Percentiles rank a stretch among this genome's conserved stretches.
These are phyloP conservation scores for Sceloporus tristichus DNA, from an alignment of 2,113 vertebrate species.

Conservation along the genomic window DNA sequence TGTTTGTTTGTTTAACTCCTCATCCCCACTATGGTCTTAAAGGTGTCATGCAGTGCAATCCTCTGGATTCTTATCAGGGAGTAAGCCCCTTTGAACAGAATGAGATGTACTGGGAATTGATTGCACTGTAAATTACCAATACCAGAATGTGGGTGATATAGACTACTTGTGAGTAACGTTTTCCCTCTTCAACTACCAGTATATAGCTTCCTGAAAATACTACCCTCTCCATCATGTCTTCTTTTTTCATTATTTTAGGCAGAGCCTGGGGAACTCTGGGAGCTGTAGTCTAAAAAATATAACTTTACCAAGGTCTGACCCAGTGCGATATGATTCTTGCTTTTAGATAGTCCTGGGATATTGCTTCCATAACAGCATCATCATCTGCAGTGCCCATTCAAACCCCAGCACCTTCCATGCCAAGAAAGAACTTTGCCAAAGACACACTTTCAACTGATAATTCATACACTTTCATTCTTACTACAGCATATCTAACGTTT, in stretches of 20 bases:
- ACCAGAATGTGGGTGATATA: neutral
- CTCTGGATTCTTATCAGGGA: neutral
- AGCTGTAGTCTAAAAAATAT: no score
- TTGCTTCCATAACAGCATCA: neutral
- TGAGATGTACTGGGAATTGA: neutral
- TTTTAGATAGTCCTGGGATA: neutral
- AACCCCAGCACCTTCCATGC: neutral
- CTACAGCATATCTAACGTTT: neutral
- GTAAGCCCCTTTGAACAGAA: neutral
- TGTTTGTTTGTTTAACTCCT: no score
- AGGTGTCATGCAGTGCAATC: neutral
- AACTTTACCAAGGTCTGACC: neutral
- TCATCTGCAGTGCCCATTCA: no score
- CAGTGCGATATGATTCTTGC: neutral
- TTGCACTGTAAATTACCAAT: neutral
- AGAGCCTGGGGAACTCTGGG: no score
- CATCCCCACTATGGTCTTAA: no score
- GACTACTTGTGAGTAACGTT: neutral
- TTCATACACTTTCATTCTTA: neutral
- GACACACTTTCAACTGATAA: neutral
- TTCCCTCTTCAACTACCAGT: no score
- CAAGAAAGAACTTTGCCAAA: neutral
- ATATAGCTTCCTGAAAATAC: no score
- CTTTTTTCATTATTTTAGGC: no score
- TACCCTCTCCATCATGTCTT: no score